Evolutionary conservation across 1,140 invertebrate genomes (phyloP).

Genomic region (Condylostylus longicornis): DNA sequence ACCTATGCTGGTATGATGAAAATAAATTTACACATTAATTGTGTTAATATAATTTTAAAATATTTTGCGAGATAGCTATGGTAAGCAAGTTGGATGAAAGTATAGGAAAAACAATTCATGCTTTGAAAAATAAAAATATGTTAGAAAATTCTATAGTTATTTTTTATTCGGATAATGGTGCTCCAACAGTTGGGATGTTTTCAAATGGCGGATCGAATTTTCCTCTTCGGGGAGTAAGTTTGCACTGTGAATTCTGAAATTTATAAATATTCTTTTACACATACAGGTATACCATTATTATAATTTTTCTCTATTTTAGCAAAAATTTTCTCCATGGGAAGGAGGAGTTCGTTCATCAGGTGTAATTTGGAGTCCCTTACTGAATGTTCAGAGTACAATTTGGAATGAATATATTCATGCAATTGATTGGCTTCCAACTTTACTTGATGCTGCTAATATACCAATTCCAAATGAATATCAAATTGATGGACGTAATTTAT

Average conservation of each 20-base stretch:
- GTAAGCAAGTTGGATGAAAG: conserved; percentile 74
- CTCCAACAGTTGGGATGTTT: conserved; percentile 51
- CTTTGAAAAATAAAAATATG: conserved; percentile 50
- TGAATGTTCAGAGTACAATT: conserved; percentile 39
- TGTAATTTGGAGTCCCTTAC: conserved; percentile 58
- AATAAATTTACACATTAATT: no score
- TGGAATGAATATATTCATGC: conserved; percentile 66
- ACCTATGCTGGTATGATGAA: conserved; percentile 56
- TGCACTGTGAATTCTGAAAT: no score
- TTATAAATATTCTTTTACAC: no score
- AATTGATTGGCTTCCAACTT: conserved; percentile 75
- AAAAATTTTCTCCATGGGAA: conserved; percentile 71
- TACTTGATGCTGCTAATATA: conserved; percentile 46
- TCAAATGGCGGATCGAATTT: conserved; percentile 73
- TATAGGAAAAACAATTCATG: conserved; percentile 57
- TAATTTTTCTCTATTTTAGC: conserved; percentile 10
- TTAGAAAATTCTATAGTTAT: conserved; percentile 56
- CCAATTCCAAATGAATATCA: conserved; percentile 13
- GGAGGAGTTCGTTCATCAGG: conserved; percentile 63
- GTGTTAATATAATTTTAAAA: no score
- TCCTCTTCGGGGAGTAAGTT: conserved; percentile 61
- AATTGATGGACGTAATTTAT: conserved; percentile 58
- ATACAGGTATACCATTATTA: neutral
- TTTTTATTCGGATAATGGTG: conserved; percentile 64
- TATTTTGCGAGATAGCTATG: conserved; percentile 45